Base-by-base conservation (phyloP, 2,797 vertebrate genomes). In the Molossus alvarezi region DNA sequence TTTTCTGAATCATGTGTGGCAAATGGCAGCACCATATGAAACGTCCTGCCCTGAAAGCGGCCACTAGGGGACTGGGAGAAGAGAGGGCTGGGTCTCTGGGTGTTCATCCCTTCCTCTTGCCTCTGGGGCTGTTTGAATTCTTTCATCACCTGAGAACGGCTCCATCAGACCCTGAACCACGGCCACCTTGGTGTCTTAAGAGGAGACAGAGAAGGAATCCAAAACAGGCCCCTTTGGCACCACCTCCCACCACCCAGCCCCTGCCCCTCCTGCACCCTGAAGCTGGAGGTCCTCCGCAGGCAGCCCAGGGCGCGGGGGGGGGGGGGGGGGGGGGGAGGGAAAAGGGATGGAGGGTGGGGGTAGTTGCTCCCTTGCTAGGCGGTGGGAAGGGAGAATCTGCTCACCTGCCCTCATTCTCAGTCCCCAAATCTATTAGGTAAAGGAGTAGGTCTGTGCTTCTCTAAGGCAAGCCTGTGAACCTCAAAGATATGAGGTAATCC, bases 61-160 rank as follows among this genome's bases (percentile, higher is more conserved):
- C 27, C 3, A 5, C 53, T 10, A 9, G 33, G 41, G 29, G 23
- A 6, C 23, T 18, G 25, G 33, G 58, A 62, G 72, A 64, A 51
- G 60, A 65, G 57, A 48, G 20, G 41, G 27, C n/a, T 58, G 27
- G 79, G 53, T 58, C 48, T 85, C 14, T n/a, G 27, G 51, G 18
- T 17, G 6, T 60, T 73, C 75, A 13, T 65, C 64, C 45, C 29
- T 87, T 84, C 77, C 53, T 57, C 86, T 95, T 72, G 75, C 55
- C 17, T 84, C 48, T 48, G 67, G 77, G n/a, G 23, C 57, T 17
- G 20, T 71, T 82, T 21, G 45, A 64, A 76, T 71, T 75, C 51
- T 72, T 27, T 60, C 9, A 15, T 29, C 9, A 37, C 13, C 85
- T 67, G 69, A 45, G 18, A 92, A 76, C 64, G 85, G 51, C 55